Evolutionary conservation across 2,888 invertebrate genomes (phyloP).

Genomic region (Dynastes maya): DNA sequence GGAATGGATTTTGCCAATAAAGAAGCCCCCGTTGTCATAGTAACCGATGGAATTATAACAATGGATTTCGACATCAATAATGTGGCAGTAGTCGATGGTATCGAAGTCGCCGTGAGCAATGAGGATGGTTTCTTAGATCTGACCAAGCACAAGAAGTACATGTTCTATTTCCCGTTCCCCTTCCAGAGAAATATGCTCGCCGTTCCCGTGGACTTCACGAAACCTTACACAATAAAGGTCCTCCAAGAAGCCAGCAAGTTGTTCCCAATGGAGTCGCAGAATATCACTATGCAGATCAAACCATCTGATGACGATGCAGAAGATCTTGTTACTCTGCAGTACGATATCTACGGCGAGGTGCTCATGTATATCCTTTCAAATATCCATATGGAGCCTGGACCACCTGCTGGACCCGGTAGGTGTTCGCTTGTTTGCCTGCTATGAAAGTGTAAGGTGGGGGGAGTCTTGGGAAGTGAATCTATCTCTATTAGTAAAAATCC

Average conservation of each 20-base stretch:
- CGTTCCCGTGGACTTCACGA: background rate
- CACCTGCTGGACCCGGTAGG: too few relatives aligned
- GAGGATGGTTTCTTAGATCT: background rate
- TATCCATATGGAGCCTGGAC: too few relatives aligned
- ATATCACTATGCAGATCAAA: too few relatives aligned
- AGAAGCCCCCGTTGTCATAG: background rate
- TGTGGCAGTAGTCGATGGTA: background rate
- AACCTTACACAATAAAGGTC: background rate
- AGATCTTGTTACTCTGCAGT: too few relatives aligned
- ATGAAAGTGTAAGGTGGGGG: too few relatives aligned
- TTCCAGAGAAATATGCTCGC: background rate
- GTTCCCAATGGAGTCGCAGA: too few relatives aligned
- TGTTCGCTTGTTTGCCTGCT: too few relatives aligned
- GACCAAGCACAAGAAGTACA: background rate
- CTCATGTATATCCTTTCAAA: too few relatives aligned
- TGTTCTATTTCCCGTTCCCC: background rate
- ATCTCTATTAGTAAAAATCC: too few relatives aligned
- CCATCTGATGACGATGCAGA: too few relatives aligned
- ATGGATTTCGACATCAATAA: constrained; percentile 1
- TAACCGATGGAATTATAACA: background rate
- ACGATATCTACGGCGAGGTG: too few relatives aligned
- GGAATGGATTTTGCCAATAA: background rate
- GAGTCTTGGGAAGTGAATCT: too few relatives aligned
- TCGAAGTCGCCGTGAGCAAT: background rate
- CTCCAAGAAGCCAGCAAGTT: background rate